A percentile compares a stretch with the other conserved stretches of the same genome.
Conservation (phyloP, 1,140 invertebrate species). For the Drosophila miranda region DNA sequence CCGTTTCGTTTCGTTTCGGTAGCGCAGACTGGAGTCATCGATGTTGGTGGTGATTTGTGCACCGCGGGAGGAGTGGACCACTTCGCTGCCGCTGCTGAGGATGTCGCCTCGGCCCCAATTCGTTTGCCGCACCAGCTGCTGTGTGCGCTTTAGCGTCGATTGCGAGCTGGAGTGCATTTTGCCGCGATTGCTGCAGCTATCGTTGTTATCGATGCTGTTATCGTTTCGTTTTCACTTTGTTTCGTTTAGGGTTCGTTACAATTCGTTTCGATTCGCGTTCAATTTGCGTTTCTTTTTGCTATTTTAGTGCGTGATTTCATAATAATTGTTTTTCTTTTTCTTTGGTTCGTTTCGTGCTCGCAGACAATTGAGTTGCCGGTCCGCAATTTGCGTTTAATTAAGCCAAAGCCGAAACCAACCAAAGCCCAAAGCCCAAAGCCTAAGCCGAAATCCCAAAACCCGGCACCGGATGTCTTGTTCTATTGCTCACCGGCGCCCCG, state of each 20-base stretch:
- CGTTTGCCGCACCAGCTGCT: conserved; percentile 78
- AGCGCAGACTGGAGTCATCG: conserved; percentile 71
- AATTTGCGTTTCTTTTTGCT: conserved; percentile 40
- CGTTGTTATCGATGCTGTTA: conserved; percentile 42
- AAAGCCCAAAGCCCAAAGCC: conserved; percentile 7
- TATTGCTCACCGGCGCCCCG: conserved; percentile 4
- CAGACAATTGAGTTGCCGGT: conserved; percentile 57
- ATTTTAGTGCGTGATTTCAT: conserved; percentile 69
- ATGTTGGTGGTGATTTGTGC: conserved; percentile 85
- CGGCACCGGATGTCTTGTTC: conserved; percentile 75
- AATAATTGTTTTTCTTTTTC: conserved; percentile 60
- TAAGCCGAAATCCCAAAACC: too few species aligned
- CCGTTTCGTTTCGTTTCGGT: conserved; percentile 75
- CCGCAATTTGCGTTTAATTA: conserved; percentile 77
- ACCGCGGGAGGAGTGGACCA: conserved; percentile 82
- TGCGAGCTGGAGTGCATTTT: conserved; percentile 64
- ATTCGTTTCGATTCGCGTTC: conserved; percentile 40
- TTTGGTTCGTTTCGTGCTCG: conserved; percentile 35
- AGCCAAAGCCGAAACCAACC: conserved; percentile 39
- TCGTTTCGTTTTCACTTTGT: conserved; percentile 33
- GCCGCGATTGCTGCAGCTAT: conserved; percentile 23
- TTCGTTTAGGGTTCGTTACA: conserved; percentile 47
- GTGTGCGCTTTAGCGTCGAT: conserved; percentile 67
- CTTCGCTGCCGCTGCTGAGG: conserved; percentile 58
- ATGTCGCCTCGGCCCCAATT: conserved; percentile 80